Evolutionary conservation across 2,888 invertebrate species (phyloP), one percentile per base, ranked within the genome.

Genomic region (Coleophora deauratella): DNA sequence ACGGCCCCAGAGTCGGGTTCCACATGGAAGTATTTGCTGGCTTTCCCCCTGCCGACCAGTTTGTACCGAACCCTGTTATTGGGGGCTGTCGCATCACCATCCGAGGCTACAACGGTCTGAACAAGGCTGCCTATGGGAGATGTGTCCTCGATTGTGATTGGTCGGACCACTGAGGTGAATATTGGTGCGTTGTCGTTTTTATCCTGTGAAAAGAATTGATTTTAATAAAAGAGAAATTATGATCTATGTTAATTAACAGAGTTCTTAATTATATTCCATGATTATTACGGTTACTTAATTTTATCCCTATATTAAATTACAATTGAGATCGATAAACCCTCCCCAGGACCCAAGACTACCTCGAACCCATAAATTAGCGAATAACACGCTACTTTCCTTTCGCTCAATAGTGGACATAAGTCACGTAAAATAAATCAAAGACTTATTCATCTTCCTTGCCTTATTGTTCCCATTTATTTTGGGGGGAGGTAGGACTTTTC

Each of bases 101-200:
- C 97, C 0, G 90, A 88, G 0, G 97, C 97, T 0, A 89, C 84
- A 35, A 96, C 90, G 10, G 91, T 92, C 13, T 93, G 91, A 0
- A 97, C 92, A 1, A 91, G 85, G 1, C 92, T 91, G 13, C 96
- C 96, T 44, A 96, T 93, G 0, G 93, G 88, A 0, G 93, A 91
- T 30, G 94, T 92, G 59, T 95, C 96, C 56, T 94, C 94, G 9
- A 96, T 81, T 0, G 94, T 93, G 1, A 96, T 90, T 0, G 96
- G 94, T 39, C 93, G 91, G 0, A 94, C 92, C 0, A 94, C 90
- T 0, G 93, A 90, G 0, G 93, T 92, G 70, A 96, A 96, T 38
- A 95, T 91, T 6, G 96, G 96, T 0, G 95, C 91, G 53, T 95
- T 92, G 73, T 97, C 96, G 71, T 96, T 96, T 50, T 92, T 90